A percentile compares a stretch with the other conserved stretches of the same genome.
phyloP scores from a whole-genome alignment of 2,113 vertebrate genomes.

The Neogale vison region DNA sequence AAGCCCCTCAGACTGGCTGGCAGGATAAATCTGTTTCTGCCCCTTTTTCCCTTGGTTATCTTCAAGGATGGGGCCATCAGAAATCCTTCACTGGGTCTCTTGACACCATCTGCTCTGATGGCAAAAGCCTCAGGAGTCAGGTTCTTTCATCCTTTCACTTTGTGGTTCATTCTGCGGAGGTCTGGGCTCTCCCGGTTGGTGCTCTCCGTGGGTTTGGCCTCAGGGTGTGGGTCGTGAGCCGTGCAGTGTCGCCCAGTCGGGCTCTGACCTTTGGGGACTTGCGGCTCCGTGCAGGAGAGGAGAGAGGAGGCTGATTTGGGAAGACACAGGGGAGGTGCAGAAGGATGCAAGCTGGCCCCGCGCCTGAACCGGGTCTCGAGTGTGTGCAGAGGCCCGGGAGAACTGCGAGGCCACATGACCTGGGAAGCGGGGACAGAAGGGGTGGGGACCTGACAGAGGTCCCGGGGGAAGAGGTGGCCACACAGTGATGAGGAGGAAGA shows the following conservation, averaged over 20 bases:
- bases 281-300: not conserved
- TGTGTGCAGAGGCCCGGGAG: not conserved
- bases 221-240: not conserved
- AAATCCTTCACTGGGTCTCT: not conserved
- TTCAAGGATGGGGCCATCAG: not conserved
- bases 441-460: not conserved
- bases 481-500: not conserved
- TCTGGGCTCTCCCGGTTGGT: rapidly evolving
- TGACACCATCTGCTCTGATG: rapidly evolving
- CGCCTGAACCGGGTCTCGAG: not conserved
- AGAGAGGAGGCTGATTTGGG: not conserved
- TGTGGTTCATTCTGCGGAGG: not conserved
- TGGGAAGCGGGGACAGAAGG: not conserved
- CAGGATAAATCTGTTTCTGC: not conserved
- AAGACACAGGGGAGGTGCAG: too few species aligned
- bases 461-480: not conserved
- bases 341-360: rapidly evolving
- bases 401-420: not conserved
- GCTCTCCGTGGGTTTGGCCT: not conserved
- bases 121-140: not conserved
- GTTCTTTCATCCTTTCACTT: not conserved
- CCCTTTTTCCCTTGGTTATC: not conserved
- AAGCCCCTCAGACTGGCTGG: not conserved
- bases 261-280: not conserved
- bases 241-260: rapidly evolving